These are phyloP conservation scores for Pluvianellus socialis DNA, from an alignment of 2,113 vertebrate genomes.

Conservation along the genomic window DNA sequence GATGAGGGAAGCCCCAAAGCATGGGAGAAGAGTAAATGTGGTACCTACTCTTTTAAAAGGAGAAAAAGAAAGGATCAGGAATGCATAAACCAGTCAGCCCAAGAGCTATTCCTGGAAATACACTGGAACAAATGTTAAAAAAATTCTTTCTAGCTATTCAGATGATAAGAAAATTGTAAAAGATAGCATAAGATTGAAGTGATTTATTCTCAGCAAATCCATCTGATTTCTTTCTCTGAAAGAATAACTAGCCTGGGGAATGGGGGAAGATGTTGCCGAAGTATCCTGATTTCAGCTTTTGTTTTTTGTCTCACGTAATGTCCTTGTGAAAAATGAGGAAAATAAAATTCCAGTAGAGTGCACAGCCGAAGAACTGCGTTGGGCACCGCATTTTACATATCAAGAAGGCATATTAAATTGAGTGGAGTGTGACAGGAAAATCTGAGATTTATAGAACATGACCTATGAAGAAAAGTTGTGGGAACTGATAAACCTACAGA, in stretches of 20 bases:
- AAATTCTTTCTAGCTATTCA: background rate
- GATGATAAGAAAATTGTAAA: background rate
- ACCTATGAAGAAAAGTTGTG: constrained; percentile 40
- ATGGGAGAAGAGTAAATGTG: background rate
- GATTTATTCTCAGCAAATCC: background rate
- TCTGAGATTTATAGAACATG: background rate
- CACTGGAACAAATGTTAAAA: background rate
- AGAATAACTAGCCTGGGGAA: background rate
- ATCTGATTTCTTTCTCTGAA: background rate
- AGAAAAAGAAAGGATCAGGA: background rate
- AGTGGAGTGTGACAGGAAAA: constrained; percentile 14
- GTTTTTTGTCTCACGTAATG: background rate
- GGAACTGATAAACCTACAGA: constrained; percentile 49
- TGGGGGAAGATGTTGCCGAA: background rate
- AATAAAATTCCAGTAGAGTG: background rate
- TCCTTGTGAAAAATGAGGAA: background rate
- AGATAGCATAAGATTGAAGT: background rate
- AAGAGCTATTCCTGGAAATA: background rate
- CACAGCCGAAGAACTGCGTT: background rate
- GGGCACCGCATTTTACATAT: background rate
- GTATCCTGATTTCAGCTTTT: background rate
- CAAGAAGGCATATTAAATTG: background rate
- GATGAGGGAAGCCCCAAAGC: background rate
- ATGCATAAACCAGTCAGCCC: background rate
- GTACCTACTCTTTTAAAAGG: background rate